Evolutionary conservation across 2,797 vertebrate genomes (phyloP).

Genomic region (Manis javanica): DNA sequence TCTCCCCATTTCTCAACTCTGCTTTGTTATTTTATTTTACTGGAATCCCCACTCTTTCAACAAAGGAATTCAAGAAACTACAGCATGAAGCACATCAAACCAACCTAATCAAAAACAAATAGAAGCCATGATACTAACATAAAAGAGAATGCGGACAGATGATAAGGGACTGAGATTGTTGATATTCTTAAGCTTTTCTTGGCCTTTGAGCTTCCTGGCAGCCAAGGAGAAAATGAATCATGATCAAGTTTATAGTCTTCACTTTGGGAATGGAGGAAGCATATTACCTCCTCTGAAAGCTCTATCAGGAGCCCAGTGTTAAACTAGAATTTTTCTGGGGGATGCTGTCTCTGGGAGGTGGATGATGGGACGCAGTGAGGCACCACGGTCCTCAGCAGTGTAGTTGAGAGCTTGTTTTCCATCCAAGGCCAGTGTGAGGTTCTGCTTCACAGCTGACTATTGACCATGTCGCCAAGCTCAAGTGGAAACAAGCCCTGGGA

Average conservation of each 20-base stretch:
- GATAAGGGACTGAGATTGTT: fast-evolving
- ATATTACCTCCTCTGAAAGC: not conserved
- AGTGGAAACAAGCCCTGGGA: conserved; percentile 79
- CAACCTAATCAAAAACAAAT: not conserved
- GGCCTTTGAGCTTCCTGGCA: conserved; percentile 21
- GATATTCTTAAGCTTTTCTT: not conserved
- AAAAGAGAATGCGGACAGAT: fast-evolving
- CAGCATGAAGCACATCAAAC: not conserved
- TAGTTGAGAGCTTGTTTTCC: fast-evolving
- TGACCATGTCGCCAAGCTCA: conserved; percentile 73
- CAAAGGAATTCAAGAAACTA: not conserved
- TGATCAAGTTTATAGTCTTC: not conserved
- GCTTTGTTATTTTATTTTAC: not conserved
- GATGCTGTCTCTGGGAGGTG: fast-evolving
- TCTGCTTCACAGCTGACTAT: not conserved
- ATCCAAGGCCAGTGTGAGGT: not conserved
- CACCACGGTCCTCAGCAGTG: fast-evolving
- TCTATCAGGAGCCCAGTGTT: fast-evolving
- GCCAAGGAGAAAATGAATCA: not conserved
- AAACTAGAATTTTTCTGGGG: not conserved
- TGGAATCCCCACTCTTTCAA: not conserved
- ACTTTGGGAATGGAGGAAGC: not conserved
- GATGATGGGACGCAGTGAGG: fast-evolving
- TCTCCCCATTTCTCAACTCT: not conserved
- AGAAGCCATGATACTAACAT: not conserved